phyloP scores from a whole-genome alignment of 2,797 vertebrate genomes.

The Myiothlypis coronata region DNA sequence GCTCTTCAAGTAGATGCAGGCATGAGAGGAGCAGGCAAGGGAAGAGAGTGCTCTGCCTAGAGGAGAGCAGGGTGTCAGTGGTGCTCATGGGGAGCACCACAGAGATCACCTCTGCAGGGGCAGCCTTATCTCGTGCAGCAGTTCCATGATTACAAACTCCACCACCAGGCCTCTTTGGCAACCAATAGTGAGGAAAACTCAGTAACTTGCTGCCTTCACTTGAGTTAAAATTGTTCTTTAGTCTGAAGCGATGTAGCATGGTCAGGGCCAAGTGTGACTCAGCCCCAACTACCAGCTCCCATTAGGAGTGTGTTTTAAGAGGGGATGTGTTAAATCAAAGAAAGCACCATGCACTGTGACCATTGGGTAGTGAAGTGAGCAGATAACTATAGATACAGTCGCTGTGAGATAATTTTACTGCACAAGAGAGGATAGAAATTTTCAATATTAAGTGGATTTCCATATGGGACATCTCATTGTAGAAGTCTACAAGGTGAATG shows the following conservation, averaged over 20 bases:
- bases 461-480: neutral
- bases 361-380: neutral
- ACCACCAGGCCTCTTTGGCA: neutral
- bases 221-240: neutral
- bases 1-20: neutral
- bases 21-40: neutral
- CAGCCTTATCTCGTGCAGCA: neutral
- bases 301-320: neutral
- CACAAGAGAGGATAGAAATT: neutral
- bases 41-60: neutral
- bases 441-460: neutral
- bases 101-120: neutral
- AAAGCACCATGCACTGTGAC: neutral
- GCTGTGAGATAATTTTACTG: neutral
- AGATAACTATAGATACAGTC: neutral
- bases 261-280: neutral
- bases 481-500: neutral
- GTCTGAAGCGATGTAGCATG: neutral
- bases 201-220: neutral
- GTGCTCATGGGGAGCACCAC: neutral
- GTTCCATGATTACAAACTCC: fast-evolving
- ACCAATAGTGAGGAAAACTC: neutral
- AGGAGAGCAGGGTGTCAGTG: neutral
- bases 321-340: neutral
- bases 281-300: neutral